These are phyloP conservation scores for Macroramphosus scolopax DNA, from an alignment of 2,797 vertebrate species.

Conservation along the genomic window DNA sequence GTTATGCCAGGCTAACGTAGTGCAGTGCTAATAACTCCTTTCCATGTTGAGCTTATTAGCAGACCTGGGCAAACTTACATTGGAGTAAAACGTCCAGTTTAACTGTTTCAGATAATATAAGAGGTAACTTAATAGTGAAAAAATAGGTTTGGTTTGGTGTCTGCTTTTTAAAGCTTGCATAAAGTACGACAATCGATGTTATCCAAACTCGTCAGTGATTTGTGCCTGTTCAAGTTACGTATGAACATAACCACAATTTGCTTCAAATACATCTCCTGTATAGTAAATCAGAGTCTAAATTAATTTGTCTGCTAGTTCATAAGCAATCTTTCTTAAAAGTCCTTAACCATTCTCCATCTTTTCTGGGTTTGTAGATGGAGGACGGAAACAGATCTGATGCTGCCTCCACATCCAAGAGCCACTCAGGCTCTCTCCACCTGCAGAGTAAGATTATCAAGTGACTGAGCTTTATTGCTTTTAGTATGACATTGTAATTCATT, in stretches of 20 bases:
- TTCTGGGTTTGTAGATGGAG: constrained; percentile 60
- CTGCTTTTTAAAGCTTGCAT: constrained; percentile 1
- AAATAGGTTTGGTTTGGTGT: constrained; percentile 2
- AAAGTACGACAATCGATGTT: not conserved
- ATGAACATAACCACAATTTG: not conserved
- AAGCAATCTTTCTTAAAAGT: not conserved
- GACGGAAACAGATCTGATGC: constrained; percentile 72
- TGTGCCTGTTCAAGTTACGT: not conserved
- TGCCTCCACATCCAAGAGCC: constrained; percentile 71
- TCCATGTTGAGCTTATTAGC: constrained; percentile 1
- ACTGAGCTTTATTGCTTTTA: not conserved
- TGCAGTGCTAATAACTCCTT: too few species aligned
- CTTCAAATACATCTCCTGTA: not conserved
- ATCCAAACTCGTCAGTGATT: not conserved
- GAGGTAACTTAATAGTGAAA: not conserved
- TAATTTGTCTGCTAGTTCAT: not conserved
- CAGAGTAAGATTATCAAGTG: constrained; percentile 67
- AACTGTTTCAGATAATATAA: not conserved
- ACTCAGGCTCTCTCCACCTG: constrained; percentile 70
- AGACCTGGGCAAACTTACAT: constrained; percentile 7
- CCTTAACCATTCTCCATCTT: constrained; percentile 9
- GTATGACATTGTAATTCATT: too few species aligned
- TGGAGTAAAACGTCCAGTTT: not conserved
- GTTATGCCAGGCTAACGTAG: constrained; percentile 44
- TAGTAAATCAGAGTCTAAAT: not conserved